Evolutionary conservation across 2,888 invertebrate genomes (phyloP), one percentile per base, ranked within the genome.

Genomic region (Trichogramma dendrolimi): DNA sequence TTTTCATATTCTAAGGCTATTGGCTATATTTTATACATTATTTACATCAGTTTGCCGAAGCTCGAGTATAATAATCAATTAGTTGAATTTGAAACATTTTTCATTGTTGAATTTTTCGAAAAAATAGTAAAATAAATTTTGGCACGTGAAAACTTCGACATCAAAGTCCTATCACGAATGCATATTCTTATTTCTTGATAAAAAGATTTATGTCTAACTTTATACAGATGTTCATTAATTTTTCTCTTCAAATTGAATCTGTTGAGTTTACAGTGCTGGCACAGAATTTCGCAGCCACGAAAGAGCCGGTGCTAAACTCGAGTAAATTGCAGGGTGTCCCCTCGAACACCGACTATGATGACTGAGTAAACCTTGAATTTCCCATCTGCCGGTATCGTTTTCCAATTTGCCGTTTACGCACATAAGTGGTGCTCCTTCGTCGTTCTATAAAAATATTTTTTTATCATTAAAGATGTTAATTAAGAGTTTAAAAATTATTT

Each of bases 371-470:
- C 86, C 87, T 67, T 84, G 84, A 53, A 87, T 78, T 71, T 85
- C 84, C 86, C 86, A 86, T 56, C 80, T 78, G 44, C 80, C 80
- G 4, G 78, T 78, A 61, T 83, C 82, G 27, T 27, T 27, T 27
- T 27, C 27, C 27, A 27, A 27, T 27, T 27, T 27, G 27, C 27
- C 27, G 51, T 80, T 82, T 69, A 82, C 80, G 69, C 87, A 87
- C 83, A 86, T 85, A 60, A 87, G 70, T 7, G 87, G 86, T 27
- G 86, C 84, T n/a, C 87, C 87, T 75, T 86, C 85, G 68, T 86
- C 86, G 69, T 85, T 85, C 87, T 87, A 66, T 39, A 38, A 61
- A 47, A 43, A 62, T 52, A 79, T 84, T 83, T 80, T 42, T n/a
- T 11, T 48, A 44, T 42, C 14, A 4, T 10, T 8, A 5, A 55